A percentile compares a stretch with the other conserved stretches of the same genome.
Conservation (phyloP, 1,140 invertebrate species). For the Danaus melanippus region DNA sequence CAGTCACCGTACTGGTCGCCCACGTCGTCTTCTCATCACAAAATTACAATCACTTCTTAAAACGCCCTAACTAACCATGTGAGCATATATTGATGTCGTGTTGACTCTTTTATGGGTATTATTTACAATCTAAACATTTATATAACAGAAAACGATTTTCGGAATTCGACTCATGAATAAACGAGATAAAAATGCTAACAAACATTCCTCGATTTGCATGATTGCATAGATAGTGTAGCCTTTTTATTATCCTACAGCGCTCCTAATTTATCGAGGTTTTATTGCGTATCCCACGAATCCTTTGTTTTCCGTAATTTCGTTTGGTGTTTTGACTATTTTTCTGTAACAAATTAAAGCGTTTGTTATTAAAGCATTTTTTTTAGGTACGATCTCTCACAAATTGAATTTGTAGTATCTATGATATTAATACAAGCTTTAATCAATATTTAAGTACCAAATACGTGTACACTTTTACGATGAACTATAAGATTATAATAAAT, state of each 20-base stretch:
- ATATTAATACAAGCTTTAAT: neutral
- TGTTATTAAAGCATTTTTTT: conserved; percentile 6
- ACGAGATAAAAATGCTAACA: conserved; percentile 30
- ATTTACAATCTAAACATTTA: no score
- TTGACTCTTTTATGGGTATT: no score
- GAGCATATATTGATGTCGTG: no score
- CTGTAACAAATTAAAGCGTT: conserved; percentile 47
- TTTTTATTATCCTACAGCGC: conserved; percentile 41
- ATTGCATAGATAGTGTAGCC: conserved; percentile 38
- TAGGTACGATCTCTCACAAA: neutral
- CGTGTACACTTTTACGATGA: conserved; percentile 2
- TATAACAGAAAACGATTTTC: no score
- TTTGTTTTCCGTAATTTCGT: conserved; percentile 37
- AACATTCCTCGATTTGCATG: conserved; percentile 35
- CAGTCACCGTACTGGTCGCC: conserved; percentile 52
- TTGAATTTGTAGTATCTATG: neutral
- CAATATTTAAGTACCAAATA: neutral
- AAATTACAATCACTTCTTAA: no score
- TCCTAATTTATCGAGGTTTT: conserved; percentile 48
- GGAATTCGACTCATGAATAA: conserved; percentile 18
- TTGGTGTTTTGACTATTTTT: conserved; percentile 25
- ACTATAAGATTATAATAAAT: conserved; percentile 8
- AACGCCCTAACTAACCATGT: no score
- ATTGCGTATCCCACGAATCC: conserved; percentile 34
- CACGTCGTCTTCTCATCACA: conserved; percentile 48